Base-by-base conservation (phyloP, 2,888 invertebrate species). In the Cerastis leucographa region DNA sequence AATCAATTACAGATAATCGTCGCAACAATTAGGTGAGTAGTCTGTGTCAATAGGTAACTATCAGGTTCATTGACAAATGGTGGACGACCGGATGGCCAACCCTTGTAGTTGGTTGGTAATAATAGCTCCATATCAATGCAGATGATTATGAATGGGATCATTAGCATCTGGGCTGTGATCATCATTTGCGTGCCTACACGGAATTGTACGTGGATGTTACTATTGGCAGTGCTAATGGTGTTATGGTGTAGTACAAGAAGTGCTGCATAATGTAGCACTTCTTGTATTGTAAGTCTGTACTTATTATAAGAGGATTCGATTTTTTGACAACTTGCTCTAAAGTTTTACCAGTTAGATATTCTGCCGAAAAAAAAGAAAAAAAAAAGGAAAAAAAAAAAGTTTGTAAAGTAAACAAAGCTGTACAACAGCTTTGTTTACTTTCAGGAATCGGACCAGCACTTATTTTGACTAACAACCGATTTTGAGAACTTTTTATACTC, bases 71-170 rank as follows among this genome's bases (percentile, higher is more conserved):
- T 90, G 91, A 91, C 89, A 87, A 86, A 89, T 89, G 87, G 86
- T 73, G 85, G 87, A 65, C 85, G 88, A 88, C 81, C 46, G 85
- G 86, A 79, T 84, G 87, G 88, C 78, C 44, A 83, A 88, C 85
- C 87, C 92, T 89, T 91, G 92, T 89, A 90, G 87, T 89, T 85
- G 87, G 86, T 86, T 80, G 86, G 89, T 92, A 93, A 92, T 94
- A 92, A 94, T 92, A 94, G 92, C 89, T 92, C 90, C 91, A 92
- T 92, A 94, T 95, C 93, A 94, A 94, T 92, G 93, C 92, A 92
- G 93, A 95, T 95, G 91, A 93, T 92, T 91, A 94, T 96, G 95
- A 96, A 96, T 96, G 93, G 92, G 87, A 91, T 94, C 95, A 96
- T 96, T 96, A 96, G 91, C 91, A 87, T 88, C 81, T 87, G 84